A percentile compares a stretch with the other conserved stretches of the same genome.
phyloP scores from a whole-genome alignment of 2,113 vertebrate species.

The Tursiops truncatus region DNA sequence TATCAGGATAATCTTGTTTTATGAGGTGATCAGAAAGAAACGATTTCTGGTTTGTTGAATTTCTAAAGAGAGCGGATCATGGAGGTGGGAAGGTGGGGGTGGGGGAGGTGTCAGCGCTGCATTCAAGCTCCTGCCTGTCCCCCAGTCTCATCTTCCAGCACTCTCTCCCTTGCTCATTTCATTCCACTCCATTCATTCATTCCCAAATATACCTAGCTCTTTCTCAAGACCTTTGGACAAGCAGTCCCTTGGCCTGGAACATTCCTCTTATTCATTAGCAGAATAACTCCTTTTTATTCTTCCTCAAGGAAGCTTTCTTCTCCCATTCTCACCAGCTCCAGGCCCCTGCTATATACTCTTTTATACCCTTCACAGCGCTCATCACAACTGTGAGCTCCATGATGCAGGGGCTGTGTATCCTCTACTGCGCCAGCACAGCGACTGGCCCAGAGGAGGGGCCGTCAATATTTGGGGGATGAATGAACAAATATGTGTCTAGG shows the following conservation, averaged over 20 bases:
- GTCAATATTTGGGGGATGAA: neutral
- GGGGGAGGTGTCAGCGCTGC: neutral
- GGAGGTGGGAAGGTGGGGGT: neutral
- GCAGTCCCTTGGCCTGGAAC: neutral
- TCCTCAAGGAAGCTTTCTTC: neutral
- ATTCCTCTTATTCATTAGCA: neutral
- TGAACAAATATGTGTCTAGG: neutral
- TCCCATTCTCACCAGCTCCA: neutral
- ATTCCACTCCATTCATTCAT: neutral
- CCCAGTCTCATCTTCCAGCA: neutral
- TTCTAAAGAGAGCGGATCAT: conserved; percentile 60
- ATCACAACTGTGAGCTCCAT: neutral
- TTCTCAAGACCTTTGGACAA: neutral
- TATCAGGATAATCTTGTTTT: conserved; percentile 66
- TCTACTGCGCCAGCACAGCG: neutral
- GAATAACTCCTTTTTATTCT: neutral
- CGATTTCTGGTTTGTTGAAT: conserved; percentile 68
- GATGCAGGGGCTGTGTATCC: neutral
- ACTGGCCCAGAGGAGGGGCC: neutral
- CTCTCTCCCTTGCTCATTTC: neutral
- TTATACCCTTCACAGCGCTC: neutral
- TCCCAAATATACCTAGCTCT: neutral
- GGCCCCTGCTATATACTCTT: neutral
- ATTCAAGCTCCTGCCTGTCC: neutral
- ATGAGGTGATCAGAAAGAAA: conserved; percentile 73